Conservation (phyloP, 23 tunicate genomes). For the Halocynthia roretzi region DNA sequence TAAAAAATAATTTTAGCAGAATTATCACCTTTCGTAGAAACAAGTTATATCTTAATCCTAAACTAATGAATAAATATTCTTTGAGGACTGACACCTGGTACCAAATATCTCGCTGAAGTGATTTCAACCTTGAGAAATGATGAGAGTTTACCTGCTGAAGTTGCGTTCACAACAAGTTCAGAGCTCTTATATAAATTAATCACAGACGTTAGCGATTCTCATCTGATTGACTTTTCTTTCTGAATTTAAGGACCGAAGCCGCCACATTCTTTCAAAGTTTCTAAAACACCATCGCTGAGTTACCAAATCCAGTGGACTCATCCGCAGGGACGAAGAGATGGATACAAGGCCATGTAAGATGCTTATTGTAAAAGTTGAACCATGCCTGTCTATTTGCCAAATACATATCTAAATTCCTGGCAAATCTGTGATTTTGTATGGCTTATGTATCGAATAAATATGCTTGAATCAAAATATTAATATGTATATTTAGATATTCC, state of each 20-base stretch:
- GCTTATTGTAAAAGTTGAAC: not conserved
- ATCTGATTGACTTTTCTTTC: not conserved
- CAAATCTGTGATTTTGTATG: no score
- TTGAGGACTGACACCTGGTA: slow-evolving; percentile 32
- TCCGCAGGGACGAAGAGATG: slow-evolving; percentile 24
- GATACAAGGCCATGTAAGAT: slow-evolving; percentile 31
- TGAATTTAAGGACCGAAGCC: slow-evolving; percentile 16
- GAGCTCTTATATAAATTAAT: not conserved
- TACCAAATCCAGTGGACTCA: slow-evolving; percentile 13
- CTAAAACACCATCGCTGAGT: not conserved
- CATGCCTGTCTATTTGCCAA: no score
- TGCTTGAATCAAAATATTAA: no score
- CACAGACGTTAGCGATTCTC: not conserved
- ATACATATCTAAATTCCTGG: no score
- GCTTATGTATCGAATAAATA: no score
- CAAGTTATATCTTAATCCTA: no score
- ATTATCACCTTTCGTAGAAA: no score
- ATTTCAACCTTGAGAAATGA: slow-evolving; percentile 3
- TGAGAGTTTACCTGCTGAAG: slow-evolving; percentile 17
- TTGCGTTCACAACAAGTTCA: slow-evolving; percentile 34
- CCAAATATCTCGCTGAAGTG: slow-evolving; percentile 27
- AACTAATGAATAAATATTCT: no score
- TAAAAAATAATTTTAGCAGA: no score
- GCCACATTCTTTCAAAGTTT: slow-evolving; percentile 7
- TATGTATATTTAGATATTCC: not conserved